A percentile compares a stretch with the other conserved stretches of the same genome.
Conservation (phyloP, 2,113 vertebrate genomes). For the Jaculus jaculus region DNA sequence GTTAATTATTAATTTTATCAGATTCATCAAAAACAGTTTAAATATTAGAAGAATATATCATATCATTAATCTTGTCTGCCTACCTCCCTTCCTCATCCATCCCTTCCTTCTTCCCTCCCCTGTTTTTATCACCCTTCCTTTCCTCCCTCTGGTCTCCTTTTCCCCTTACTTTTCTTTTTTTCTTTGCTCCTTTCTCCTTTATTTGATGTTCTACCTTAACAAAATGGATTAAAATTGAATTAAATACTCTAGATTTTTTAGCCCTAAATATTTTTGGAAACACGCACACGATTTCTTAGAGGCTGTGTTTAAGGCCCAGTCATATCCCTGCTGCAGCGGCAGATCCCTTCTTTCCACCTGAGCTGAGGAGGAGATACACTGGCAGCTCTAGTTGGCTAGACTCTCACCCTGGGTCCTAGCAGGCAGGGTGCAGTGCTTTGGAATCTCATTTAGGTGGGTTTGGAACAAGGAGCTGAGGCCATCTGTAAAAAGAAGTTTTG, state of each 20-base stretch:
- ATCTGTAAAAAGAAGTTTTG: background rate
- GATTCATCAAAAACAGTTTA: background rate
- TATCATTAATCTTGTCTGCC: background rate
- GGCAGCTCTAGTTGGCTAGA: background rate
- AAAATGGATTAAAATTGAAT: constrained; percentile 32
- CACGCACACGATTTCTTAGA: background rate
- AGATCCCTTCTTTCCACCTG: too few species aligned
- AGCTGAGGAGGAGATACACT: background rate
- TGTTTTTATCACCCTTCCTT: too few species aligned
- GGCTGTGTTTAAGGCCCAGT: background rate
- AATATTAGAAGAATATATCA: background rate
- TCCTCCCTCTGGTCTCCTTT: background rate
- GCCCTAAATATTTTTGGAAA: too few species aligned
- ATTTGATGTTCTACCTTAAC: background rate
- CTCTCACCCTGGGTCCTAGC: background rate
- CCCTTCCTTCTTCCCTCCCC: too few species aligned
- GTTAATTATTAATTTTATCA: background rate
- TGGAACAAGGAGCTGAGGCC: background rate
- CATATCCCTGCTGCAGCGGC: background rate
- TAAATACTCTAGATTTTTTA: background rate
- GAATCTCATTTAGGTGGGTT: background rate
- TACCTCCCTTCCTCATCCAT: background rate
- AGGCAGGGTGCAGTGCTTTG: background rate
- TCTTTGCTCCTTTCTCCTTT: background rate
- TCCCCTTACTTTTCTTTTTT: background rate